Evolutionary conservation across 2,888 invertebrate genomes (phyloP).

Genomic region (Aricia artaxerxes): DNA sequence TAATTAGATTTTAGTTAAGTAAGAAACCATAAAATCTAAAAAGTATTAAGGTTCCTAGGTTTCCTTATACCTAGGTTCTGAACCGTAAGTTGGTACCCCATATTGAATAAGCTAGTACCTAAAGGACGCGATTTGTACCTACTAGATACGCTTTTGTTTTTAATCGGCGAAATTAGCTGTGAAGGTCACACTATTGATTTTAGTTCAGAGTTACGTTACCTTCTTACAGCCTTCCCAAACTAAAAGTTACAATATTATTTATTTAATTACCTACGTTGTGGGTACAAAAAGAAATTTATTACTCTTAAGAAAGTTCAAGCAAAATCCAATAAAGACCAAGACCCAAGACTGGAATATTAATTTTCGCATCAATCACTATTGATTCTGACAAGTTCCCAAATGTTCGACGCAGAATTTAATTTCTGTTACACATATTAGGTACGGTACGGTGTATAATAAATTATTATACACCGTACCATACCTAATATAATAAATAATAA

Average conservation of each 20-base stretch:
- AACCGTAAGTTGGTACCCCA: no score
- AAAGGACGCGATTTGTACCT: no score
- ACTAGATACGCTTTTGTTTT: background rate
- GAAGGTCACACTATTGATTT: conserved; percentile 12
- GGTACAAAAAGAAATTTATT: background rate
- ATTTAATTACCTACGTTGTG: background rate
- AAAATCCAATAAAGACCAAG: conserved; percentile 8
- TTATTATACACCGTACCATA: no score
- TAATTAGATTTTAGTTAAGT: no score
- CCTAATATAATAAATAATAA: no score
- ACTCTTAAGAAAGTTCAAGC: conserved; percentile 29
- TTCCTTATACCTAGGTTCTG: no score
- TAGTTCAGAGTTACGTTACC: background rate
- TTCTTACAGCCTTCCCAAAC: background rate
- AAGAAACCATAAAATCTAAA: no score
- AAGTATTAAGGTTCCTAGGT: no score
- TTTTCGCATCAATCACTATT: conserved; percentile 9
- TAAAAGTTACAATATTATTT: background rate
- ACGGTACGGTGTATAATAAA: no score
- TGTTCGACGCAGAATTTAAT: background rate
- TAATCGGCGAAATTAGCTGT: background rate
- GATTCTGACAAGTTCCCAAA: background rate
- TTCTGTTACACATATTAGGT: background rate
- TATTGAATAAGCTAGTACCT: no score
- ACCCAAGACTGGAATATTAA: conserved; percentile 5